Conservation (phyloP, 2,797 vertebrate genomes). For the Cossypha caffra region DNA sequence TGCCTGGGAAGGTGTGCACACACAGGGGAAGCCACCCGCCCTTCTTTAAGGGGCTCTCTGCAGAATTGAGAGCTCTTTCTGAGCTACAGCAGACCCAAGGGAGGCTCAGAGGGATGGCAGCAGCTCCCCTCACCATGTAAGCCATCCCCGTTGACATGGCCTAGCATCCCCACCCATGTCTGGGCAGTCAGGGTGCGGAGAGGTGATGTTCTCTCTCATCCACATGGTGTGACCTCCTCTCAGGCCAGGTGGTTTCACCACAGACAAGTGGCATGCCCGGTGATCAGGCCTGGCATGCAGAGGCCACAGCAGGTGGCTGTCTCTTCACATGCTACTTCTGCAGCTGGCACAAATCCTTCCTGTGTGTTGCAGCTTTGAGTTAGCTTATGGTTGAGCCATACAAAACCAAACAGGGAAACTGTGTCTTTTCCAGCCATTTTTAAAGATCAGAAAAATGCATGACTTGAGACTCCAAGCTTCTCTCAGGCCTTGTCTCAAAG, state of each 20-base stretch:
- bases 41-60: neutral
- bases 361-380: neutral
- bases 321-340: neutral
- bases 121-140: neutral
- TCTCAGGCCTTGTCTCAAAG: neutral
- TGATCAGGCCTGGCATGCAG: neutral
- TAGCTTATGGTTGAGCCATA: neutral
- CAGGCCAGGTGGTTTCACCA: accelerated
- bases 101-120: neutral
- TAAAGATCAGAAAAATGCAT: neutral
- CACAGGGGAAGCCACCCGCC: neutral
- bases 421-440: neutral
- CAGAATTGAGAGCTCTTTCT: neutral
- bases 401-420: neutral
- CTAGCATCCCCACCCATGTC: neutral
- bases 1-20: neutral
- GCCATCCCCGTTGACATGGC: neutral
- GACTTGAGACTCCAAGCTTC: neutral
- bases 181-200: neutral
- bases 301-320: neutral
- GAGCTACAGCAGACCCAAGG: neutral
- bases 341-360: neutral
- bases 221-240: neutral
- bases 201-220: neutral
- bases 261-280: accelerated